A percentile compares a stretch with the other conserved stretches of the same genome.
Evolutionary conservation across 2,797 vertebrate genomes (phyloP).

Genomic region (Leuciscus waleckii): DNA sequence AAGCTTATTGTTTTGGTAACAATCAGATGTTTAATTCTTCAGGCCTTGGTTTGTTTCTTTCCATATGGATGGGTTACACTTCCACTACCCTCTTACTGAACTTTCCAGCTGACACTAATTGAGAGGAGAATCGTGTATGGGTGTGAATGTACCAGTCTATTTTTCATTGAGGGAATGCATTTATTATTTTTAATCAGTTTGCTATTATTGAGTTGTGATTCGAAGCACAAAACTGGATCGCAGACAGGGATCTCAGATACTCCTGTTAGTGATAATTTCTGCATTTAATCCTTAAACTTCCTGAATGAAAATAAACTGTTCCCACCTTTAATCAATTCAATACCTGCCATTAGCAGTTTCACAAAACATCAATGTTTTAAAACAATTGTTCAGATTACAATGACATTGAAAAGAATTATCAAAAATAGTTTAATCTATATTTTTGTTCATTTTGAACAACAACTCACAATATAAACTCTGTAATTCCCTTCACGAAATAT

Average conservation of each 20-base stretch:
- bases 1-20: not conserved
- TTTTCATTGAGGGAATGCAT: not conserved
- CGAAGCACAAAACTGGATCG: not conserved
- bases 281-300: constrained; percentile 46
- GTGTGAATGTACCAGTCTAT: constrained; percentile 9
- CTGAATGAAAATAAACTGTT: constrained; percentile 43
- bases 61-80: constrained; percentile 6
- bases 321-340: constrained; percentile 55
- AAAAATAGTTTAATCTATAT: constrained; percentile 59
- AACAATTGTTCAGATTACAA: constrained; percentile 34
- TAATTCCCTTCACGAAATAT: constrained; percentile 49
- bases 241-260: constrained; percentile 16
- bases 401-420: constrained; percentile 61
- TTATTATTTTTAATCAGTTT: constrained; percentile 8
- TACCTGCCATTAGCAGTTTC: constrained; percentile 1
- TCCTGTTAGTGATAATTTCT: constrained; percentile 18
- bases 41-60: not conserved
- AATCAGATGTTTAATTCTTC: not conserved
- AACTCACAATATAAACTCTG: constrained; percentile 58
- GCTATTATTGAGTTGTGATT: constrained; percentile 7
- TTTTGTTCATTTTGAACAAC: constrained; percentile 60
- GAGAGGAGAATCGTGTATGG: not conserved
- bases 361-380: constrained; percentile 39
- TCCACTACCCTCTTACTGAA: not conserved
- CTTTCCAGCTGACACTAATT: constrained; percentile 14